These are phyloP conservation scores for Cephus cinctus DNA, from an alignment of 1,140 invertebrate genomes.

Conservation along the genomic window DNA sequence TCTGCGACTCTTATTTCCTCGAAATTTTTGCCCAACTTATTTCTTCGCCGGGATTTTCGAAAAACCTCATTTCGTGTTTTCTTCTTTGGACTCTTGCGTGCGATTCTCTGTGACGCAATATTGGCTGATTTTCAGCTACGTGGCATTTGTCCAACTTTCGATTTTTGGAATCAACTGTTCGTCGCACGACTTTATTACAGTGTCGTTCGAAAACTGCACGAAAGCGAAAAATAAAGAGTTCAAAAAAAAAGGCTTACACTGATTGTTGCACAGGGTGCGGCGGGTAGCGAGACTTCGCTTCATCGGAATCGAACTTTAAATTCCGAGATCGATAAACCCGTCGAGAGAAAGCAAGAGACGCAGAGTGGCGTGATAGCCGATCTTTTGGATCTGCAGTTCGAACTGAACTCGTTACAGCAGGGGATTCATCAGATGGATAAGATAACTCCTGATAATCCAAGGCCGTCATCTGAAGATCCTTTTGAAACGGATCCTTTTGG, in stretches of 20 bases:
- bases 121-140: too few relatives aligned
- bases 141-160: too few relatives aligned
- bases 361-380: constrained; percentile 68
- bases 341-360: constrained; percentile 44
- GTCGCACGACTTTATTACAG: too few relatives aligned
- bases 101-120: too few relatives aligned
- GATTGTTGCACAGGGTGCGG: constrained; percentile 53
- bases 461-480: constrained; percentile 58
- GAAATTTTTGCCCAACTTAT: too few relatives aligned
- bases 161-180: too few relatives aligned
- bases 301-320: constrained; percentile 36
- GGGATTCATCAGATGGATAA: constrained; percentile 86
- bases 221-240: too few relatives aligned
- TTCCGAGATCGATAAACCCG: constrained; percentile 40
- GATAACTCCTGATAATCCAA: constrained; percentile 73
- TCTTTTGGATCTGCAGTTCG: constrained; percentile 90
- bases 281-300: constrained; percentile 43
- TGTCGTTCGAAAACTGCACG: too few relatives aligned
- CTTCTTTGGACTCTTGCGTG: too few relatives aligned
- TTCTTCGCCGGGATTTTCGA: too few relatives aligned
- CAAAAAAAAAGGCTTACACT: too few relatives aligned
- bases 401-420: constrained; percentile 85
- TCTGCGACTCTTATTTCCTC: background rate
- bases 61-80: too few relatives aligned
- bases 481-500: constrained; percentile 70